phyloP scores from a whole-genome alignment of 2,888 invertebrate genomes.

The Synanthedon vespiformis region DNA sequence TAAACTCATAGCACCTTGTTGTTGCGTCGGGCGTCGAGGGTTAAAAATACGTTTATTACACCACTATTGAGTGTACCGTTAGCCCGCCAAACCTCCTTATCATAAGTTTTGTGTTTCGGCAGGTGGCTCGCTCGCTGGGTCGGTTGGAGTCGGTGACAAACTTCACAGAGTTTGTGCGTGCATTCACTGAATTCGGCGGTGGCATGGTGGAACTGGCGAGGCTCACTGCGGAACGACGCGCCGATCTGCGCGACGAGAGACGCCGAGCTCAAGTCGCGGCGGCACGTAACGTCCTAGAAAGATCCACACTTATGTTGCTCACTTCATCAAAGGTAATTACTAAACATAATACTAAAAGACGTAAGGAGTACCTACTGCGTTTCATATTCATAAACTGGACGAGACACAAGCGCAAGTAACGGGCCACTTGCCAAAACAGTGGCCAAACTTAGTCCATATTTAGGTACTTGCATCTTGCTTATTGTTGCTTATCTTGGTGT shows the following conservation, averaged over 20 bases:
- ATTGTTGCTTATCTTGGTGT: too few species aligned
- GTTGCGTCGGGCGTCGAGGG: too few species aligned
- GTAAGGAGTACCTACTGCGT: neutral
- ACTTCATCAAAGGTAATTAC: constrained; percentile 90
- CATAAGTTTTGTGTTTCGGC: constrained; percentile 5
- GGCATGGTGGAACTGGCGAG: constrained; percentile 99
- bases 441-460: too few species aligned
- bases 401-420: neutral
- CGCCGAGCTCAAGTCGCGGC: constrained; percentile 96
- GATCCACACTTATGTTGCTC: constrained; percentile 96
- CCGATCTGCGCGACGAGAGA: constrained; percentile 92
- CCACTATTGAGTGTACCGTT: too few species aligned
- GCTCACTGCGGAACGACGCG: constrained; percentile 84
- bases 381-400: neutral
- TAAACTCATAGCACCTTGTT: too few species aligned
- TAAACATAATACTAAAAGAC: constrained; percentile 8
- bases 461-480: too few species aligned
- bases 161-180: constrained; percentile 97
- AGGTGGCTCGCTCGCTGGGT: constrained; percentile 85
- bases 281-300: constrained; percentile 93
- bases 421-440: too few species aligned
- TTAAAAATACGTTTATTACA: too few species aligned
- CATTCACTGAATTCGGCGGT: constrained; percentile 97
- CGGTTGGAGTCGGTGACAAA: constrained; percentile 89
- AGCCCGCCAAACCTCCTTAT: too few species aligned